phyloP scores from a whole-genome alignment of 1,140 invertebrate genomes.

The Drosophila rhopaloa region DNA sequence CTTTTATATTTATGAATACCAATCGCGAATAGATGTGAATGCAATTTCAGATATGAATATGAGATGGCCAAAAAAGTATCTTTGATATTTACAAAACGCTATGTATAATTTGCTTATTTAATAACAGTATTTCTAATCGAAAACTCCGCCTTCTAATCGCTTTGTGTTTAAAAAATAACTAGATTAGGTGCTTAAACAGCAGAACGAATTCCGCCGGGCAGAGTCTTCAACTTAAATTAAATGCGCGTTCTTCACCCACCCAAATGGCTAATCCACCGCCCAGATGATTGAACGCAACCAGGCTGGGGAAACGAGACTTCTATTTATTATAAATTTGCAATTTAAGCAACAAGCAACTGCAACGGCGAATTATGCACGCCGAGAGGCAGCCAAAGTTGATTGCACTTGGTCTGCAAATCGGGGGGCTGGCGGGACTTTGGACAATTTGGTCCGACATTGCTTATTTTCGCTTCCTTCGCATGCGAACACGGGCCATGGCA shows the following conservation, averaged over 20 bases:
- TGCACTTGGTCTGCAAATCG: constrained; percentile 45
- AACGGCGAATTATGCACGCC: constrained; percentile 66
- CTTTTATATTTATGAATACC: too few species aligned
- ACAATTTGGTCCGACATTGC: constrained; percentile 62
- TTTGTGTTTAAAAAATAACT: constrained; percentile 48
- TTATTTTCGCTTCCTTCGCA: constrained; percentile 46
- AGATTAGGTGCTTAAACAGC: constrained; percentile 55
- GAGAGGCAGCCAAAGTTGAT: constrained; percentile 67
- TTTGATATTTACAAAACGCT: too few species aligned
- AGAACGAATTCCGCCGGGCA: constrained; percentile 20
- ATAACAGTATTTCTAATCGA: not conserved
- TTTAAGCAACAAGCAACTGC: constrained; percentile 51
- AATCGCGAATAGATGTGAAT: not conserved
- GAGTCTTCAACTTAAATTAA: constrained; percentile 40
- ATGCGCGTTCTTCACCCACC: constrained; percentile 44
- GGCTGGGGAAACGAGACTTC: constrained; percentile 26
- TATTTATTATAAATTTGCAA: constrained; percentile 74
- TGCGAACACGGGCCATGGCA: constrained; percentile 41
- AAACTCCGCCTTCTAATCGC: constrained; percentile 7
- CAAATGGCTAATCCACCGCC: constrained; percentile 29
- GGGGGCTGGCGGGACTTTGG: constrained; percentile 5
- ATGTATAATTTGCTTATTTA: not conserved
- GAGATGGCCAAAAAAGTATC: not conserved
- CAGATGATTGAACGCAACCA: constrained; percentile 34
- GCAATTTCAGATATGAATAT: not conserved